Base-by-base conservation (phyloP, 1,140 invertebrate species). In the Leptonema lineaticorne region DNA sequence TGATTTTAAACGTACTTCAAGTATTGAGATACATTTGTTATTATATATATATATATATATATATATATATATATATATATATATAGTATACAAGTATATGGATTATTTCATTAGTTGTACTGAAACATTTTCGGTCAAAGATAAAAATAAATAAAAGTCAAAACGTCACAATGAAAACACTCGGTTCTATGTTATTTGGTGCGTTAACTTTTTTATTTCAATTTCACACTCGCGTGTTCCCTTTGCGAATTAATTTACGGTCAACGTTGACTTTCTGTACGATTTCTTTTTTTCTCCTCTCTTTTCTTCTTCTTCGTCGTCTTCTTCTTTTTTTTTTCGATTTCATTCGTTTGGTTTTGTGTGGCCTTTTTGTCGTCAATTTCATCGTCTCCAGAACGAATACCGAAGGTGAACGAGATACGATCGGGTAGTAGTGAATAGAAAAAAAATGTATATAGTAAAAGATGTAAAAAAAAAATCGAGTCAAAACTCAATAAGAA, bases 181-280 rank as follows among this genome's bases (percentile, higher is more conserved):
- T n/a, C n/a, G n/a, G n/a, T n/a, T n/a, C 9, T 41, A 6, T 33
- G 5, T 33, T 41, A 41, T 41, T 41, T 48, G 16, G 5, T 20
- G 9, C 14, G 3, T 18, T 20, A n/a, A 8, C 46, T 22, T 48
- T 46, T 48, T 48, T 48, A 48, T 48, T 48, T 48, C 46, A 48
- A 48, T 48, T 48, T 48, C 46, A 22, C 46, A 48, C 46, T 22
- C 46, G 29, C 11, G 46, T 48, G 46, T 48, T 20, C 16, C 46
- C 9, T 18, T 22, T 18, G 46, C 46, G 46, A 48, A 48, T 48
- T 48, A 48, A 48, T 48, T 48, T 48, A 8, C 46, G n/a, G 46
- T 22, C 20, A 8, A 20, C 46, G 46, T 20, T 48, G 20, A 18
- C 9, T 48, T 48, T 48, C 46, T 8, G 20, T 24, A 20, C 18